Evolutionary conservation across 2,888 invertebrate species (phyloP), one percentile per base, ranked within the genome.

Genomic region (Diachrysia chrysitis): DNA sequence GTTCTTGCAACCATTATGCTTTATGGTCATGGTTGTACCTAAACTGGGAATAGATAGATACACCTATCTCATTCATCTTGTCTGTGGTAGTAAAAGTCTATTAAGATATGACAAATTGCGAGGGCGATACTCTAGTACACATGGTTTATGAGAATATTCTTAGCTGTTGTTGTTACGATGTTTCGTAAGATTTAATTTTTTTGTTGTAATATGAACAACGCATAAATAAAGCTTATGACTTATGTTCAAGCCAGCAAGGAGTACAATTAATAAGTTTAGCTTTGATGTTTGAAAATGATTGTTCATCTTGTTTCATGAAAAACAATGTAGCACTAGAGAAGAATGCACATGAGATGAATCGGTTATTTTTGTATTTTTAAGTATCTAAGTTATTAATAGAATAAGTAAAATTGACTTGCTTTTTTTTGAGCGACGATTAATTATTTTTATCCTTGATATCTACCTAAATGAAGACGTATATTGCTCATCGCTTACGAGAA

Each of bases 201-300:
- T 6, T 4, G 2, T 25, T 25, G 25, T 25, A 4, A 25, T 25
- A 25, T 25, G 25, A 6, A 25, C 25, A 25, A 25, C 25, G 25
- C 25, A 4, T 4, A 25, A n/a, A n/a, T n/a, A n/a, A n/a, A n/a
- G n/a, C n/a, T n/a, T n/a, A n/a, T n/a, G n/a, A n/a, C n/a, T n/a
- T n/a, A n/a, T n/a, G n/a, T n/a, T n/a, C n/a, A n/a, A n/a, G n/a
- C n/a, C n/a, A n/a, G n/a, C n/a, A n/a, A 25, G 25, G 25, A 25
- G 25, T 25, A 25, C 25, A 25, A 25, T 3, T 5, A 25, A 25
- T n/a, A n/a, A 25, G 2, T 25, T 5, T 25, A 62, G 54, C 63
- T 73, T 53, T 29, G 14, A 48, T 73, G 64, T 54, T 66, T 66
- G 58, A 70, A 58, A 58, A 64, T 66, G 57, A 61, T 76, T 73